phyloP scores from a whole-genome alignment of 92 coral and sea anemone species.

The Virgularia gustaviana region DNA sequence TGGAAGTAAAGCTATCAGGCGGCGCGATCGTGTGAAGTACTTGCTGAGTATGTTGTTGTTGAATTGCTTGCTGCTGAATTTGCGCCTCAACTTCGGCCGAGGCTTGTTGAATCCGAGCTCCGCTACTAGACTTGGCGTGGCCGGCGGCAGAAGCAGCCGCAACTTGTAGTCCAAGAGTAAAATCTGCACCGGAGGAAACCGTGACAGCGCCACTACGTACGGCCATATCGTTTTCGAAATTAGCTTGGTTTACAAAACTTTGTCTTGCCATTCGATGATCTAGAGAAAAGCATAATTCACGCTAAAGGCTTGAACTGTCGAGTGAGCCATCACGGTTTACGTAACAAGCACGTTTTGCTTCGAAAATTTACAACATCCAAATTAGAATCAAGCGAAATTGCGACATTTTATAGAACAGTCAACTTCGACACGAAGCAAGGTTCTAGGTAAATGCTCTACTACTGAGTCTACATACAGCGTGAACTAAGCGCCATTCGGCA shows the following conservation, averaged over 20 bases:
- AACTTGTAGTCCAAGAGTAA: slow-evolving; percentile 35
- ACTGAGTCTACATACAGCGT: no score
- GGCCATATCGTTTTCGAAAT: slow-evolving; percentile 37
- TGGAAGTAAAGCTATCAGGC: slow-evolving; percentile 41
- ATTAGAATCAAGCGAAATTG: neutral
- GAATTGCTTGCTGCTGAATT: slow-evolving; percentile 24
- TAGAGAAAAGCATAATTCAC: slow-evolving; percentile 32
- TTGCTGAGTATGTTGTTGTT: slow-evolving; percentile 24
- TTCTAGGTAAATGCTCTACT: no score
- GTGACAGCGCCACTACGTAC: slow-evolving; percentile 24
- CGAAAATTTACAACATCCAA: neutral
- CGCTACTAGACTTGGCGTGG: slow-evolving; percentile 38
- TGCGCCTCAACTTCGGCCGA: no score
- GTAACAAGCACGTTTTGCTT: neutral
- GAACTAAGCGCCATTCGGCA: no score
- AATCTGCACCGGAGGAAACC: slow-evolving; percentile 17
- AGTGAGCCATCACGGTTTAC: neutral
- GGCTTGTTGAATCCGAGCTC: slow-evolving; percentile 25
- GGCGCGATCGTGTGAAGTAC: slow-evolving; percentile 37
- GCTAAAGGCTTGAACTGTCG: neutral
- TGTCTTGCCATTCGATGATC: slow-evolving; percentile 39
- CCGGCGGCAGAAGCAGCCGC: slow-evolving; percentile 35
- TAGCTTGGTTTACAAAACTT: slow-evolving; percentile 36
- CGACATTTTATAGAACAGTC: no score
- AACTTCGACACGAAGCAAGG: no score